Evolutionary conservation across 1,140 invertebrate species (phyloP).

Genomic region (Zaprionus ornatus): DNA sequence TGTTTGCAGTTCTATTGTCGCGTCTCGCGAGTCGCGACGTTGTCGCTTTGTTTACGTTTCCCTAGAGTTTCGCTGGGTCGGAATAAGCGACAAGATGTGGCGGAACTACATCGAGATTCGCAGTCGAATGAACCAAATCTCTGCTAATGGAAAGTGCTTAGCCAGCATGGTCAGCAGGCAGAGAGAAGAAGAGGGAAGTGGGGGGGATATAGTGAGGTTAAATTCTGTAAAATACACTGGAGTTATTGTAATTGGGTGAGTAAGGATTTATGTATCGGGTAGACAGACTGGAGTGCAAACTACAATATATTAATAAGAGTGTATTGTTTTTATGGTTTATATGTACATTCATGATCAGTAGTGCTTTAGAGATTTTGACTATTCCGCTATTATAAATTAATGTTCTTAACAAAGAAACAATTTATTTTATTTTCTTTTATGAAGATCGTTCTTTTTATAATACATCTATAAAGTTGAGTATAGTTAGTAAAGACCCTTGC

Average conservation of each 20-base stretch:
- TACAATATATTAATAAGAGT: no score
- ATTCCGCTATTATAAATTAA: no score
- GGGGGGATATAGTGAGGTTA: neutral
- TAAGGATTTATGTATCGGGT: no score
- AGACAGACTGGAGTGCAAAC: no score
- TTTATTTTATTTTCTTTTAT: no score
- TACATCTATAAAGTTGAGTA: no score
- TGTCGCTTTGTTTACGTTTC: constrained; percentile 24
- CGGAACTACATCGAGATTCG: neutral
- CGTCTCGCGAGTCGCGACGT: neutral
- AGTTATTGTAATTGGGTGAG: neutral
- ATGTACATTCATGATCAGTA: no score
- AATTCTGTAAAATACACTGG: neutral
- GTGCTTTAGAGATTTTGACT: no score
- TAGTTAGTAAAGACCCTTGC: no score
- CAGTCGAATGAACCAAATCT: neutral
- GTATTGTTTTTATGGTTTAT: no score
- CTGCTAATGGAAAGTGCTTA: neutral
- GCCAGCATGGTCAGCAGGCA: neutral
- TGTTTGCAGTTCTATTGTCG: constrained; percentile 19
- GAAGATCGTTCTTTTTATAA: no score
- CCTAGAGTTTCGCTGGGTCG: neutral
- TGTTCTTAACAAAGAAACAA: no score
- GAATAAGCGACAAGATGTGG: constrained; percentile 5
- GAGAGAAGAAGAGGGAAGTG: neutral